Evolutionary conservation across 2,888 invertebrate genomes (phyloP), one percentile per base, ranked within the genome.

Genomic region (Oasisia sp.): DNA sequence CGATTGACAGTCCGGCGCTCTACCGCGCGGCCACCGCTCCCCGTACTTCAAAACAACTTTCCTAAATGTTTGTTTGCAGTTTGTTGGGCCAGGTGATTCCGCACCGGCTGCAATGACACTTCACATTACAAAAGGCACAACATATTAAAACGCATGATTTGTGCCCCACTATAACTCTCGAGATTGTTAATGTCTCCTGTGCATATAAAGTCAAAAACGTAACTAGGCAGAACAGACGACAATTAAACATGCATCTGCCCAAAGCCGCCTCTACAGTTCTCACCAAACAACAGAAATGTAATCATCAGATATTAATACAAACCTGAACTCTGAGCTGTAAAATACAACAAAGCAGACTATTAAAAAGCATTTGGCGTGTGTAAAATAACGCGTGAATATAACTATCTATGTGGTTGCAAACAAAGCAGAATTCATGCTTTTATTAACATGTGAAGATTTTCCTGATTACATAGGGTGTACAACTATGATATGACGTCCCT

Each of bases 291-390:
- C 74, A 7, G 74, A 74, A 74, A 27, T 27, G 27, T 27, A 74
- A n/a, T 27, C 19, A n/a, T 74, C 74, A 27, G 5, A 74, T 74
- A 7, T 74, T 74, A 74, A 74, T 74, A 74, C 74, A 19, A 74
- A 74, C 74, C 74, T 74, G 74, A 74, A 74, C 74, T 74, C 74
- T 19, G 74, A 74, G 74, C 74, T 74, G 74, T 27, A 74, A 74
- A n/a, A 74, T 5, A 74, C n/a, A 74, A 74, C 19, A 74, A 19
- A 74, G n/a, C 27, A 74, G n/a, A 74, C 50, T 74, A 74, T 74
- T 74, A 74, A 74, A 27, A 2, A 74, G 74, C 74, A 74, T 74
- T 74, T 74, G 2, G 27, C 27, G 7, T 14, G 14, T 14, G 14
- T 74, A 19, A 74, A 27, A 74, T 74, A 74, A 74, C 27, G n/a